Evolutionary conservation across 2,113 vertebrate species (phyloP).

Genomic region (Atherinomorus stipes): DNA sequence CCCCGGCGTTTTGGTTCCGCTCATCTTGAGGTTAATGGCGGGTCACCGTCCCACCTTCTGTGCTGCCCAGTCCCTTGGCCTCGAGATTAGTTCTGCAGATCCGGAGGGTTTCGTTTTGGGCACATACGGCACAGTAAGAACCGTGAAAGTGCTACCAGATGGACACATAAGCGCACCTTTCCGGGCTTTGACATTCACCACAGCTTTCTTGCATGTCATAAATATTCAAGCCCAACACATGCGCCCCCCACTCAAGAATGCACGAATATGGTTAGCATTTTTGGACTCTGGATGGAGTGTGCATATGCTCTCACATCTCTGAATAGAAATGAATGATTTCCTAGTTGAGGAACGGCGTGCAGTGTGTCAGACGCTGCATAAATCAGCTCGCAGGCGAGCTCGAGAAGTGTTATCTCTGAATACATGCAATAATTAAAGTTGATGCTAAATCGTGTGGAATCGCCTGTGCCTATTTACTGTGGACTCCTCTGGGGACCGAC

Average conservation of each 20-base stretch:
- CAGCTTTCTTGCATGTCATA: slow-evolving; percentile 63
- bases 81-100: slow-evolving; percentile 78
- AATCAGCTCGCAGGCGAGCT: slow-evolving; percentile 57
- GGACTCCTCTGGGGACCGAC: slow-evolving; percentile 53
- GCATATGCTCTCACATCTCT: slow-evolving; percentile 59
- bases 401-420: slow-evolving; percentile 66
- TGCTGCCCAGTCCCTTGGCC: slow-evolving; percentile 38
- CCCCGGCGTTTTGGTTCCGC: slow-evolving; percentile 59
- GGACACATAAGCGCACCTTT: slow-evolving; percentile 77
- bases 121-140: slow-evolving; percentile 69
- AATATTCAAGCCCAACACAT: slow-evolving; percentile 80
- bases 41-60: slow-evolving; percentile 72
- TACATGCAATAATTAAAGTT: slow-evolving; percentile 72
- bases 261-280: slow-evolving; percentile 49
- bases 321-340: slow-evolving; percentile 52
- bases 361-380: slow-evolving; percentile 63
- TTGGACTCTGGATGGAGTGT: slow-evolving; percentile 25
- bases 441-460: slow-evolving; percentile 69
- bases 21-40: slow-evolving; percentile 74
- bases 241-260: slow-evolving; percentile 64
- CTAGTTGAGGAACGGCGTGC: slow-evolving; percentile 7
- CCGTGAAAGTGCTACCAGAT: slow-evolving; percentile 83
- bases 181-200: slow-evolving; percentile 70
- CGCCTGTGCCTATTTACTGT: slow-evolving; percentile 60
- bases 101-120: slow-evolving; percentile 61